Percentiles rank a stretch among this genome's conserved stretches.
phyloP scores from a whole-genome alignment of 2,888 invertebrate genomes.

The Scotopteryx bipunctaria region DNA sequence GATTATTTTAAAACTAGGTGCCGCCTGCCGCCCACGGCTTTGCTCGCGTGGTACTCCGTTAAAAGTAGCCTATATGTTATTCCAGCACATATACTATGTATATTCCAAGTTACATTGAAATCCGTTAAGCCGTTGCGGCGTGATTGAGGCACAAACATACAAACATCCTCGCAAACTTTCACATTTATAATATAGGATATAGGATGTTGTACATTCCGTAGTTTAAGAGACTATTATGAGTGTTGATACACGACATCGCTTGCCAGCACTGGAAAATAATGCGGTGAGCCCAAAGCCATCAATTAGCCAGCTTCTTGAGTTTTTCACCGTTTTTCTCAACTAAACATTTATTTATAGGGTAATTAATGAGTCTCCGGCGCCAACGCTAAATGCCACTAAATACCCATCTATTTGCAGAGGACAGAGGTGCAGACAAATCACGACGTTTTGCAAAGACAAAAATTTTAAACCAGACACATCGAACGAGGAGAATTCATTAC shows the following conservation, averaged over 20 bases:
- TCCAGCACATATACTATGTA: too few relatives aligned
- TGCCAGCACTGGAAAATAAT: slow-evolving; percentile 31
- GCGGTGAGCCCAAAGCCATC: slow-evolving; percentile 33
- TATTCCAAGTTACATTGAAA: too few relatives aligned
- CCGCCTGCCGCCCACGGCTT: too few relatives aligned
- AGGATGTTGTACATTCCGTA: slow-evolving; percentile 13
- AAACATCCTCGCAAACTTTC: too few relatives aligned
- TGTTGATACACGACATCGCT: slow-evolving; percentile 33
- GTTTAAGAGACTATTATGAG: slow-evolving; percentile 28
- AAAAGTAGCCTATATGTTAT: too few relatives aligned
- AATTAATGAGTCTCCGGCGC: slow-evolving; percentile 60
- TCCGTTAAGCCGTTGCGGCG: too few relatives aligned
- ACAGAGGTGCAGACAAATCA: slow-evolving; percentile 28
- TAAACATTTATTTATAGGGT: slow-evolving; percentile 56
- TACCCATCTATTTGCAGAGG: slow-evolving; percentile 45
- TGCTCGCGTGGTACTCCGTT: too few relatives aligned
- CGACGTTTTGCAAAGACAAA: slow-evolving; percentile 25
- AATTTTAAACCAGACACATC: slow-evolving; percentile 28
- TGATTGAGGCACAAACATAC: too few relatives aligned
- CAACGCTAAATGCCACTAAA: slow-evolving; percentile 44
- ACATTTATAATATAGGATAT: too few relatives aligned
- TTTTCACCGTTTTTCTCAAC: slow-evolving; percentile 40
- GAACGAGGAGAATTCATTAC: slow-evolving; percentile 12
- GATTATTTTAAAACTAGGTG: too few relatives aligned
- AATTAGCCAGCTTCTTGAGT: slow-evolving; percentile 35